Base-by-base conservation (phyloP, 2,888 invertebrate genomes). In the Elmis aenea region DNA sequence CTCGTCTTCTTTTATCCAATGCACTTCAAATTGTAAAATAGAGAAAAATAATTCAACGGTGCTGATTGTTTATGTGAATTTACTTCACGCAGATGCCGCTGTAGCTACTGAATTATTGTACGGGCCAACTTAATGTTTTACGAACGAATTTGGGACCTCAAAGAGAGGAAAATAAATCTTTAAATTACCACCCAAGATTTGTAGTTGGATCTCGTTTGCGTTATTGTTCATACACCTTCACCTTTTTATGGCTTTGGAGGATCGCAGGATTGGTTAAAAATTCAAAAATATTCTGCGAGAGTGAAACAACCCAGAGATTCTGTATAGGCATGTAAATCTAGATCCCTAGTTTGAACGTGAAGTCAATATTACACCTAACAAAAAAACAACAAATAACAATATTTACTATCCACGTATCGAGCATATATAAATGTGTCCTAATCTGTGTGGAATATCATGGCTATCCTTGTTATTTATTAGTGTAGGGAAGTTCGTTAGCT, bases 161-260 rank as follows among this genome's bases (percentile, higher is more conserved):
- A 24, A 37, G 22, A 42, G 33, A 25, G 37, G 42, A 33, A 33
- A 32, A 33, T 42, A 42, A 37, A 42, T 42, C 37, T 42, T 42
- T 42, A 37, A 42, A 42, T 33, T 42, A 42, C 32, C 24, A 28
- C 24, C 27, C 26, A 26, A 15, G 25, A 33, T 30, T 28, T 32
- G 32, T 14, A 22, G 30, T 21, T 30, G 21, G n/a, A 21, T 30
- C 22, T 18, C 30, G n/a, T 21, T 21, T 30, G 21, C 13, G 13
- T 30, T 30, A 22, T 30, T 30, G 22, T 30, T 30, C 30, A 22
- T 30, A 22, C 15, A 30, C 30, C 22, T 30, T 22, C 22, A n/a
- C 30, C 9, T 21, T 30, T 30, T 30, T 22, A 30, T 22, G 14
- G 22, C 28, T n/a, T n/a, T n/a, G n/a, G n/a, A n/a, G n/a, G n/a